phyloP scores from a whole-genome alignment of 2,888 invertebrate genomes.

The Bursaphelenchus okinawaensis region DNA sequence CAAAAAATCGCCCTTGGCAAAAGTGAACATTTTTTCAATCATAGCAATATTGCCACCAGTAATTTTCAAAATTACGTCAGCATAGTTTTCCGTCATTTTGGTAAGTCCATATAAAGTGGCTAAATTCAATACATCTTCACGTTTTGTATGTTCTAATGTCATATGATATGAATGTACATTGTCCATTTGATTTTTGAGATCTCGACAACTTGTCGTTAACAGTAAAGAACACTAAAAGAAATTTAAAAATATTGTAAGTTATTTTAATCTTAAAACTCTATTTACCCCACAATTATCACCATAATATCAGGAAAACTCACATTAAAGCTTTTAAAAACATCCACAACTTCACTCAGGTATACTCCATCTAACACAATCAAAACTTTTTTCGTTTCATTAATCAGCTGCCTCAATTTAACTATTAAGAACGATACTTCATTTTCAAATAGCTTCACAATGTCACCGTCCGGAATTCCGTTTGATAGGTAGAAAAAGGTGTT shows the following conservation, averaged over 20 bases:
- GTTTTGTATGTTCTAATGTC: not conserved
- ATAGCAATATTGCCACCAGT: slow-evolving; percentile 11
- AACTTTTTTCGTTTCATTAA: not conserved
- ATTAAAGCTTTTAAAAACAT: slow-evolving; percentile 6
- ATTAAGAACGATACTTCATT: too few species aligned
- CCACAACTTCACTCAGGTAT: not conserved
- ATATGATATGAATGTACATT: not conserved
- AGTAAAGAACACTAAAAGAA: slow-evolving; percentile 9
- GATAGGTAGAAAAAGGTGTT: not conserved
- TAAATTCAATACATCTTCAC: not conserved
- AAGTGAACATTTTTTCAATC: slow-evolving; percentile 2
- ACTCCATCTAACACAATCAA: slow-evolving; percentile 8
- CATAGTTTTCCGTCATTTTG: not conserved
- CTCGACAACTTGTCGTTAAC: not conserved
- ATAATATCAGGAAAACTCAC: too few species aligned
- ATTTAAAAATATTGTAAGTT: too few species aligned
- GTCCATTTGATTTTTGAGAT: slow-evolving; percentile 5
- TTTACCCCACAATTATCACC: too few species aligned
- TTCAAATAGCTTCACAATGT: not conserved
- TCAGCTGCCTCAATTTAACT: not conserved
- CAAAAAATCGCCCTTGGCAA: not conserved
- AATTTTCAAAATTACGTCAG: not conserved
- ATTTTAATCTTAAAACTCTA: too few species aligned
- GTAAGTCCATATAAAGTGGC: not conserved
- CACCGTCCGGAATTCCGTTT: not conserved